Evolutionary conservation across 1,140 invertebrate genomes (phyloP).

Genomic region (Leptoteleia sp.): DNA sequence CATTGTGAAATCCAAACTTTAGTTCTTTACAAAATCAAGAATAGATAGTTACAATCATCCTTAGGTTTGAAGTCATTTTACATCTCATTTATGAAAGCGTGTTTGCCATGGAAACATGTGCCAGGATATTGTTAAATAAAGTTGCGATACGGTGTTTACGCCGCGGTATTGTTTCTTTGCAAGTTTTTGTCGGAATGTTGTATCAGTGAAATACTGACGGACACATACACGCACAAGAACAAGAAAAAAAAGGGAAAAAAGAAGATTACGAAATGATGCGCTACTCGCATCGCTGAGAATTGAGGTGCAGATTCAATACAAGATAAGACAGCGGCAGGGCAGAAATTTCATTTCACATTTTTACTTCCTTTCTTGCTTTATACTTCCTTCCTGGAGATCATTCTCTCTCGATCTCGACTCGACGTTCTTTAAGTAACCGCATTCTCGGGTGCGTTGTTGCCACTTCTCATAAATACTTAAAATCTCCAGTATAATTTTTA

Average conservation of each 20-base stretch:
- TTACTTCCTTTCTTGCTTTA: slow-evolving; percentile 58
- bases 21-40: no score
- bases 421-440: slow-evolving; percentile 70
- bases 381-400: slow-evolving; percentile 73
- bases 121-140: slow-evolving; percentile 21
- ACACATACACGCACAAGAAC: no score
- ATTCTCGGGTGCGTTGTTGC: slow-evolving; percentile 72
- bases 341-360: slow-evolving; percentile 57
- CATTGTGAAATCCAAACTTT: no score
- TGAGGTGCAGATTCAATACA: slow-evolving; percentile 46
- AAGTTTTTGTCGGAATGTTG: slow-evolving; percentile 29
- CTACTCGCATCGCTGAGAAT: slow-evolving; percentile 44
- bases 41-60: no score
- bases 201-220: slow-evolving; percentile 37
- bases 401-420: slow-evolving; percentile 61
- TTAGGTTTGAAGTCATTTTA: no score
- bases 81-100: no score
- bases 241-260: no score
- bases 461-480: slow-evolving; percentile 68
- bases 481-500: slow-evolving; percentile 34
- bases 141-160: slow-evolving; percentile 7
- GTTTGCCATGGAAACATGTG: not conserved
- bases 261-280: slow-evolving; percentile 49
- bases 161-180: slow-evolving; percentile 22
- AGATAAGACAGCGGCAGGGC: slow-evolving; percentile 48